Evolutionary conservation across 2,888 invertebrate genomes (phyloP).

Genomic region (Heliconius erato): DNA sequence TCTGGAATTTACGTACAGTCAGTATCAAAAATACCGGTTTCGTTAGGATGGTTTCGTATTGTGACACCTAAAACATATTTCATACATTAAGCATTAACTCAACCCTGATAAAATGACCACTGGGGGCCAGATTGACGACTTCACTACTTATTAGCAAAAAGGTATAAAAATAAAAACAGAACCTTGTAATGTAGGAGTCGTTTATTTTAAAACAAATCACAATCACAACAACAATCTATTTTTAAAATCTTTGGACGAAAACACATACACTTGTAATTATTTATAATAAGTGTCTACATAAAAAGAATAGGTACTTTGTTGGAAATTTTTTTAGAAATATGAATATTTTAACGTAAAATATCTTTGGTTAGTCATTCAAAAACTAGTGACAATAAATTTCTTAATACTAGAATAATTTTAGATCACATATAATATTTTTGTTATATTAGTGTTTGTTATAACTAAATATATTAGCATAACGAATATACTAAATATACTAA

Average conservation of each 20-base stretch:
- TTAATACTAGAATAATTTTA: background rate
- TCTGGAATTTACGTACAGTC: no score
- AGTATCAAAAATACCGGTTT: no score
- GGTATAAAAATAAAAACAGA: background rate
- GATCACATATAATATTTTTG: no score
- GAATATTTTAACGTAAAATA: background rate
- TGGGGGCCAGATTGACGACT: no score
- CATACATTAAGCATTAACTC: no score
- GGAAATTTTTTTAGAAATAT: background rate
- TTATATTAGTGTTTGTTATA: no score
- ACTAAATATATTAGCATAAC: no score
- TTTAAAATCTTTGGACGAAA: constrained; percentile 20
- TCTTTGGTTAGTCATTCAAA: constrained; percentile 2
- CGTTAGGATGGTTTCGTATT: no score
- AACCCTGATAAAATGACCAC: no score
- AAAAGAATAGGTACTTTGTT: background rate
- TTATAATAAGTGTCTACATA: background rate
- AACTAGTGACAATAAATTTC: background rate
- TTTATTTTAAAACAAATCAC: constrained; percentile 11
- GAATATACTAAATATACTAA: no score
- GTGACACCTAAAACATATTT: no score
- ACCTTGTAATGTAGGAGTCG: background rate
- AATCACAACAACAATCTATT: constrained; percentile 4
- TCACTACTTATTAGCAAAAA: background rate
- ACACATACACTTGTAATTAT: background rate